phyloP scores from a whole-genome alignment of 1,140 invertebrate species.

The Pogonognathellus flavescens region DNA sequence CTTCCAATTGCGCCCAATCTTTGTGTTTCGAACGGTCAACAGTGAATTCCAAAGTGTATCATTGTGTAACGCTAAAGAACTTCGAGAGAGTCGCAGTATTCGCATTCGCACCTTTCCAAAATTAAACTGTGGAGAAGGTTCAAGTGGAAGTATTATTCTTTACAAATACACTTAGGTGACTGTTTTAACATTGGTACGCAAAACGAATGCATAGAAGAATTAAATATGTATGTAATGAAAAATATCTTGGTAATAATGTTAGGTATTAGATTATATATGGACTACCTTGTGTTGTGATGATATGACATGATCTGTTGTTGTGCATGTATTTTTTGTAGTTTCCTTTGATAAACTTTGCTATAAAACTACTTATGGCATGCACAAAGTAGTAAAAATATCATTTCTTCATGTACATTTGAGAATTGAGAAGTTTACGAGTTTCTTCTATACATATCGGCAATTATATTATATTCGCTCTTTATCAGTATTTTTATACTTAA shows the following conservation, averaged over 20 bases:
- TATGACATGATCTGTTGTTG: not conserved
- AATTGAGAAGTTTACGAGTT: no score
- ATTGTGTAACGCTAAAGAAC: constrained; percentile 17
- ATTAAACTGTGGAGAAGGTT: constrained; percentile 38
- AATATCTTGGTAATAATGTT: constrained; percentile 9
- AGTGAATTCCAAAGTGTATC: not conserved
- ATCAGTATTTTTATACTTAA: no score
- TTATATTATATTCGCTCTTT: no score
- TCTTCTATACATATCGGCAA: no score
- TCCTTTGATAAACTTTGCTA: no score
- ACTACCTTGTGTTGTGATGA: constrained; percentile 2
- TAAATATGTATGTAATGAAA: not conserved
- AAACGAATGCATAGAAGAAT: constrained; percentile 2
- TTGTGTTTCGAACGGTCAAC: not conserved
- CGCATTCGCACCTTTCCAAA: constrained; percentile 8
- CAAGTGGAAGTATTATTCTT: constrained; percentile 31
- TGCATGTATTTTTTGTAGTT: no score
- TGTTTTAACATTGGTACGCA: not conserved
- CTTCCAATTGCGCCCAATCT: not conserved
- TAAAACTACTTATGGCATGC: no score
- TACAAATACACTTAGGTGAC: not conserved
- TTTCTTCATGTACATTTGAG: no score
- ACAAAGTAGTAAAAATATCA: no score
- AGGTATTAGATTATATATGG: no score
- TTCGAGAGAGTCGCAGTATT: not conserved